These are phyloP conservation scores for Gobio gobio DNA, from an alignment of 2,113 vertebrate species.

Conservation along the genomic window DNA sequence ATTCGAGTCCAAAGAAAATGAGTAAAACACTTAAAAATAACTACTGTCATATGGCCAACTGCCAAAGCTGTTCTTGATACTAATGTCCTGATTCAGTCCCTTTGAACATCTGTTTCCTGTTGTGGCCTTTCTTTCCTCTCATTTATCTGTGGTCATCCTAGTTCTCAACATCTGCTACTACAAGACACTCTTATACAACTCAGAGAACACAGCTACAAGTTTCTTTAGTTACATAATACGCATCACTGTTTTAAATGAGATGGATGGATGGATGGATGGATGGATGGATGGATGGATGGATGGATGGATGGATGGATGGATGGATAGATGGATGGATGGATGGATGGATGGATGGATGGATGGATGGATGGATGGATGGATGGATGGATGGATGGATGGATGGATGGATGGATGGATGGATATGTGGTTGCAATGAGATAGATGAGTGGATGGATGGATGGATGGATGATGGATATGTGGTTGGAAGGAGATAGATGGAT, in stretches of 20 bases:
- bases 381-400: accelerated
- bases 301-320: neutral
- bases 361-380: accelerated
- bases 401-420: accelerated
- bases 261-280: too few relatives aligned
- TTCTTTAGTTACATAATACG: slow-evolving; percentile 1
- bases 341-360: accelerated
- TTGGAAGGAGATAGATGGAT: too few relatives aligned
- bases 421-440: too few relatives aligned
- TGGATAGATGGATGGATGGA: too few relatives aligned
- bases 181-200: slow-evolving; percentile 3
- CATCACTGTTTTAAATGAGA: neutral
- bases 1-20: neutral
- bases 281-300: neutral
- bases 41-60: neutral
- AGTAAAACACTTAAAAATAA: neutral
- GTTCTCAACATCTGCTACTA: slow-evolving; percentile 27
- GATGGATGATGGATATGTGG: too few relatives aligned
- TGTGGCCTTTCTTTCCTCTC: slow-evolving; percentile 11
- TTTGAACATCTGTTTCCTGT: slow-evolving; percentile 6
- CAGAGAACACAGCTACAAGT: neutral
- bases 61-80: slow-evolving; percentile 10
- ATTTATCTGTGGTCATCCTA: slow-evolving; percentile 10
- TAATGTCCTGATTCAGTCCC: slow-evolving; percentile 2
- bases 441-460: too few relatives aligned